Conservation (phyloP, 2,113 vertebrate genomes). For the Gymnorhina tibicen region DNA sequence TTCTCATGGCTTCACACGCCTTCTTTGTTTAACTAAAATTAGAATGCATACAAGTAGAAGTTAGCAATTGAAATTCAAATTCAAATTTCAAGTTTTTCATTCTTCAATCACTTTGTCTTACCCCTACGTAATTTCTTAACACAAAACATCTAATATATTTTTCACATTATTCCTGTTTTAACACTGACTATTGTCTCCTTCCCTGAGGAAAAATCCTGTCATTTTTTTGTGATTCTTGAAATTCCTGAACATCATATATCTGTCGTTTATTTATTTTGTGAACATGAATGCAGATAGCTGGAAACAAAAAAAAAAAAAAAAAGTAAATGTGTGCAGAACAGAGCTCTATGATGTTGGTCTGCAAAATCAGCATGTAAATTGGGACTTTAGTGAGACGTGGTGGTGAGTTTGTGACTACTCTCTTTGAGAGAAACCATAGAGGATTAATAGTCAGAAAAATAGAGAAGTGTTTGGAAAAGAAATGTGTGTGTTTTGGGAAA, state of each 20-base stretch:
- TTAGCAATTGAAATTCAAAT: not conserved
- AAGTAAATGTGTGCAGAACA: not conserved
- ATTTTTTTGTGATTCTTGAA: not conserved
- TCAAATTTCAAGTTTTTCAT: not conserved
- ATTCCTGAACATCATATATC: not conserved
- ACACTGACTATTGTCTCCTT: not conserved
- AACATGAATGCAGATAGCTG: not conserved
- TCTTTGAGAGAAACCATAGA: not conserved
- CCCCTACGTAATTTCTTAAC: not conserved
- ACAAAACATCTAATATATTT: not conserved
- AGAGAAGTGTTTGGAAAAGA: not conserved
- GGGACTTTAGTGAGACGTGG: not conserved
- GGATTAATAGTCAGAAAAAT: not conserved
- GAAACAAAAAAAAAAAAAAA: not conserved
- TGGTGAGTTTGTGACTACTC: not conserved
- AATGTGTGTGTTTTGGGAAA: not conserved
- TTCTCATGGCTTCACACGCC: not conserved
- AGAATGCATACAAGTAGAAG: not conserved
- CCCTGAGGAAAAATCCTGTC: not conserved
- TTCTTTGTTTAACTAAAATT: not conserved
- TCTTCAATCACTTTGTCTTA: not conserved
- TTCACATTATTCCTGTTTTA: not conserved
- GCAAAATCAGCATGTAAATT: not conserved
- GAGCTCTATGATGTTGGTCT: not conserved
- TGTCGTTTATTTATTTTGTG: not conserved